These are phyloP conservation scores for Carposina sasakii DNA, from an alignment of 1,140 invertebrate species.

Conservation along the genomic window DNA sequence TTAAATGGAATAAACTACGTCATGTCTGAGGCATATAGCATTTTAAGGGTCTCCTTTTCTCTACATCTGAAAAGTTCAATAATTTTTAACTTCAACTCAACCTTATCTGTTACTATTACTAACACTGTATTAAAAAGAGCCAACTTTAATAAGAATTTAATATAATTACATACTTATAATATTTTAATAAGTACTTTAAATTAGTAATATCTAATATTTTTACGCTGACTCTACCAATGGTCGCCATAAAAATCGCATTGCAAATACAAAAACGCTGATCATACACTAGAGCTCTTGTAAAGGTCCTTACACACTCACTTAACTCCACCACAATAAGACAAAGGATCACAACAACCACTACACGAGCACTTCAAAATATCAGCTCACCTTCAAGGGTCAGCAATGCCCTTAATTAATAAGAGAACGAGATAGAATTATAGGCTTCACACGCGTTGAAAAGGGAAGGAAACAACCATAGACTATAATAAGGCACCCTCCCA, in stretches of 20 bases:
- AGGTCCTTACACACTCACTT: constrained; percentile 41
- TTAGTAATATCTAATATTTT: neutral
- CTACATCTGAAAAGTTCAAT: no score
- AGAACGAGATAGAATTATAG: constrained; percentile 32
- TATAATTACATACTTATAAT: no score
- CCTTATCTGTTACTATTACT: no score
- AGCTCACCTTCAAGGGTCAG: constrained; percentile 53
- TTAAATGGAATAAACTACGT: no score
- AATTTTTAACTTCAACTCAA: no score
- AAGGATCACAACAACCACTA: constrained; percentile 65
- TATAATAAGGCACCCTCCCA: constrained; percentile 53
- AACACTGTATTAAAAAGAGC: no score
- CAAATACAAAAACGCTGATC: constrained; percentile 27
- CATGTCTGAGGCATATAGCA: no score
- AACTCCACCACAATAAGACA: constrained; percentile 52
- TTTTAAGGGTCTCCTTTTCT: no score
- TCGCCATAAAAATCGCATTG: constrained; percentile 19
- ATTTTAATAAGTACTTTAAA: neutral
- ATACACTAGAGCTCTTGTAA: constrained; percentile 31
- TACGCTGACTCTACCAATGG: neutral
- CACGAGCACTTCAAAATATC: constrained; percentile 51
- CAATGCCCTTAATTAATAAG: constrained; percentile 57
- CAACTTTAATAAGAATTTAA: no score
- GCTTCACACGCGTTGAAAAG: constrained; percentile 20
- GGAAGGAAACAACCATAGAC: constrained; percentile 33